Evolutionary conservation across 2,888 invertebrate species (phyloP), one percentile per base, ranked within the genome.

Genomic region (Sisyra terminalis): DNA sequence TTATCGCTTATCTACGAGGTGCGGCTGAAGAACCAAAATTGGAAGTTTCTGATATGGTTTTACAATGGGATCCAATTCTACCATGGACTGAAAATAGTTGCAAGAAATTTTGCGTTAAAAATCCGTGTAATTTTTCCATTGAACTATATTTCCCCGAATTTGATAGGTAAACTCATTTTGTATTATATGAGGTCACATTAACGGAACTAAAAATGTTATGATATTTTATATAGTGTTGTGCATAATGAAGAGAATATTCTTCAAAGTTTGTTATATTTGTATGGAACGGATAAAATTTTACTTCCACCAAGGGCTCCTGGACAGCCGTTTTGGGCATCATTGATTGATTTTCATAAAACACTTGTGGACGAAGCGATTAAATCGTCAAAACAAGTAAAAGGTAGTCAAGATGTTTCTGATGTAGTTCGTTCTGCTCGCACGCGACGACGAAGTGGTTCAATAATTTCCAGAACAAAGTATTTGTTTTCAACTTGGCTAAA

Each of bases 111-210:
- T 65, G 67, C 3, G 55, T 83, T 5, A 69, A 70, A 44, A 83
- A 83, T 56, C 69, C 69, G 1, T 75, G 75, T 46, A 57, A 65
- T 3, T 75, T 74, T 57, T 75, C 80, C 0, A 64, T 82, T 14
- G 81, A 82, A 58, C 63, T 79, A 39, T 77, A 74, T 53, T 73
- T 78, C 57, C 62, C 75, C 13, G 78, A 82, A 55, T 71, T 70
- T 53, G 78, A 82, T 55, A 55, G 60, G 77, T 77, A 62, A 66
- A 65, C 57, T 17, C 10, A 14, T 37, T 29, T 31, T 29, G 24
- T 32, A 40, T 30, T 35, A 16, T 41, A 29, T 39, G 32, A 41
- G 45, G 31, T 15, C 15, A 17, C n/a, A 14, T 8, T 14, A 18
- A 42, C 30, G n/a, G 3, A 31, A 5, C 13, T 9, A 29, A 29